phyloP scores from a whole-genome alignment of 2,113 vertebrate species.

The Microtus oregoni region DNA sequence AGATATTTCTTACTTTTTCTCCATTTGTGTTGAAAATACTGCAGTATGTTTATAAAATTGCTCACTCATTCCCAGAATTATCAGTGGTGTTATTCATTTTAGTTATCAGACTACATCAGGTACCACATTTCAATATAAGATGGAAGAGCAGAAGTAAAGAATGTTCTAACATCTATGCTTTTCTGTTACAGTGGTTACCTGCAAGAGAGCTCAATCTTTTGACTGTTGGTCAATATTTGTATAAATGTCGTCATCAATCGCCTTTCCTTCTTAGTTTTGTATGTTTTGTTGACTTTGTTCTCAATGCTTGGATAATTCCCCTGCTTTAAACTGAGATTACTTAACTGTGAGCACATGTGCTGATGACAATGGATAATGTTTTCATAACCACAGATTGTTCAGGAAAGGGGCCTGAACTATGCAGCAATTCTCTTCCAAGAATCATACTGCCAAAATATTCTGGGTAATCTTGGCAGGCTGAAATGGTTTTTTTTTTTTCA shows the following conservation, averaged over 20 bases:
- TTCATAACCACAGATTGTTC: neutral
- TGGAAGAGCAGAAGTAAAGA: neutral
- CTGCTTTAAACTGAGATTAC: neutral
- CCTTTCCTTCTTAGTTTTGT: neutral
- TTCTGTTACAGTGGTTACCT: neutral
- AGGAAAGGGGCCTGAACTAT: neutral
- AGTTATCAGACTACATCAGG: neutral
- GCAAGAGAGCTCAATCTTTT: neutral
- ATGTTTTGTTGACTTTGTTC: neutral
- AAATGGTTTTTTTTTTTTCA: neutral
- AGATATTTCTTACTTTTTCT: neutral
- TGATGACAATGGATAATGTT: neutral
- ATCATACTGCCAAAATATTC: neutral
- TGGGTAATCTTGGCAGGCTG: neutral
- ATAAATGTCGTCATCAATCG: neutral
- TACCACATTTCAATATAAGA: neutral
- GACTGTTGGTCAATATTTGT: neutral
- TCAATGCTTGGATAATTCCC: neutral
- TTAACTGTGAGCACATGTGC: neutral
- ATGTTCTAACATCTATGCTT: neutral
- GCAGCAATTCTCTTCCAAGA: neutral
- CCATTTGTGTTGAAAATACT: neutral
- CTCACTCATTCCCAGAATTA: neutral
- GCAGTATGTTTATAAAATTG: neutral
- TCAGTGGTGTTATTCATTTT: neutral